A percentile compares a stretch with the other conserved stretches of the same genome.
These are phyloP conservation scores for Eleginops maclovinus DNA, from an alignment of 2,113 vertebrate genomes.

Conservation along the genomic window DNA sequence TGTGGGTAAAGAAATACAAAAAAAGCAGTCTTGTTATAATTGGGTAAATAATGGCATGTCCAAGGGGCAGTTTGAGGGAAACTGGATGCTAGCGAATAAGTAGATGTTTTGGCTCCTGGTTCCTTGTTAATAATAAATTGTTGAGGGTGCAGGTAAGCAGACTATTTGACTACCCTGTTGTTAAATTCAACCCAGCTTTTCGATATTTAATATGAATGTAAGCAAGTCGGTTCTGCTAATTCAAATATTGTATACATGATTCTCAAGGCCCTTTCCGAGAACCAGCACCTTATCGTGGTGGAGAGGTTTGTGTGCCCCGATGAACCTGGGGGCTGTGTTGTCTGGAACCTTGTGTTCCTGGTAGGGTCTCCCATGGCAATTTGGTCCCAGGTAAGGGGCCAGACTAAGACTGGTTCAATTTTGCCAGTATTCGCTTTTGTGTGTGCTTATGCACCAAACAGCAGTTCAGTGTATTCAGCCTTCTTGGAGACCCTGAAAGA, in stretches of 20 bases:
- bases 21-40: constrained; percentile 68
- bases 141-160: constrained; percentile 44
- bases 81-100: constrained; percentile 66
- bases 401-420: too few relatives aligned
- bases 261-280: too few relatives aligned
- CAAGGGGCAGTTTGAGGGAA: constrained; percentile 70
- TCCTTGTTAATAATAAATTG: constrained; percentile 70
- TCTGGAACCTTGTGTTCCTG: too few relatives aligned
- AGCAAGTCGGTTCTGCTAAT: neutral
- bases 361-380: too few relatives aligned
- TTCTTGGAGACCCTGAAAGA: too few relatives aligned
- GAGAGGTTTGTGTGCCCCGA: too few relatives aligned
- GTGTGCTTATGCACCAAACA: too few relatives aligned
- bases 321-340: too few relatives aligned
- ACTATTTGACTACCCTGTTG: constrained; percentile 30
- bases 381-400: too few relatives aligned
- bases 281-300: too few relatives aligned
- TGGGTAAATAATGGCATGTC: constrained; percentile 78
- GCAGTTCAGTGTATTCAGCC: too few relatives aligned
- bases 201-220: constrained; percentile 25
- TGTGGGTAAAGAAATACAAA: constrained; percentile 57
- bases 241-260: neutral
- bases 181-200: constrained; percentile 47
- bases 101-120: constrained; percentile 69
- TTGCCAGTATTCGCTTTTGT: too few relatives aligned